Percentiles rank a stretch among this genome's conserved stretches.
Evolutionary conservation across 30 jellyfish, hydroid and myxozoan species (phyloP).

Genomic region (Chrysaora quinquecirrha): DNA sequence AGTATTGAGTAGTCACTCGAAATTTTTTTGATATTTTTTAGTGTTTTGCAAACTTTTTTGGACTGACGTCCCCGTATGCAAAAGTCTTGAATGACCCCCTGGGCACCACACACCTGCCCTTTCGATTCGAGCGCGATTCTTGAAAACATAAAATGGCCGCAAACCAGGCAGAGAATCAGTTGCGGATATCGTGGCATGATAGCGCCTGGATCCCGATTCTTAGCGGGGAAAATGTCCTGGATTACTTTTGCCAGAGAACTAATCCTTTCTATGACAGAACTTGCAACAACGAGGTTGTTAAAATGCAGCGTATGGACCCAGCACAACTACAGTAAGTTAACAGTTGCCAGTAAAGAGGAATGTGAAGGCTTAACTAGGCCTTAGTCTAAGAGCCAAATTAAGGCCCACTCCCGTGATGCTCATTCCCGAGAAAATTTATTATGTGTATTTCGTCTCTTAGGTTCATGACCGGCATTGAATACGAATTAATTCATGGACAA

Average conservation of each 20-base stretch:
- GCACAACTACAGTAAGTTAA: conserved; percentile 86
- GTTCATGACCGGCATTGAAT: conserved; percentile 92
- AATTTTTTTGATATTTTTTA: no score
- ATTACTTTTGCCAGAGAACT: conserved; percentile 95
- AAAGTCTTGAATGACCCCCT: no score
- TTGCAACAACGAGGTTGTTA: conserved; percentile 95
- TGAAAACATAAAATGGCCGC: conserved; percentile 97
- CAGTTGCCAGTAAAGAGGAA: neutral
- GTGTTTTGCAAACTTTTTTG: no score
- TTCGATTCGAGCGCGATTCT: no score
- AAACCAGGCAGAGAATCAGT: conserved; percentile 80
- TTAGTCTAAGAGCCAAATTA: no score
- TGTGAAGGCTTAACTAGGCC: no score
- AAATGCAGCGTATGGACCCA: conserved; percentile 97
- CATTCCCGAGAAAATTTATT: no score
- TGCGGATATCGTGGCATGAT: conserved; percentile 96
- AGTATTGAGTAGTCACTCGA: no score
- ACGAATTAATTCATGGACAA: conserved; percentile 92
- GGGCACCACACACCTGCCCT: no score
- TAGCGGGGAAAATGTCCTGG: conserved; percentile 89
- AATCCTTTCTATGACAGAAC: conserved; percentile 98
- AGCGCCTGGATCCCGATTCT: conserved; percentile 94
- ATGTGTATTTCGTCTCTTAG: no score
- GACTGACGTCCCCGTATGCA: no score
- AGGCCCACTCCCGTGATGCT: no score